Evolutionary conservation across 2,113 vertebrate genomes (phyloP), one percentile per base, ranked within the genome.

Genomic region (Perognathus longimembris): DNA sequence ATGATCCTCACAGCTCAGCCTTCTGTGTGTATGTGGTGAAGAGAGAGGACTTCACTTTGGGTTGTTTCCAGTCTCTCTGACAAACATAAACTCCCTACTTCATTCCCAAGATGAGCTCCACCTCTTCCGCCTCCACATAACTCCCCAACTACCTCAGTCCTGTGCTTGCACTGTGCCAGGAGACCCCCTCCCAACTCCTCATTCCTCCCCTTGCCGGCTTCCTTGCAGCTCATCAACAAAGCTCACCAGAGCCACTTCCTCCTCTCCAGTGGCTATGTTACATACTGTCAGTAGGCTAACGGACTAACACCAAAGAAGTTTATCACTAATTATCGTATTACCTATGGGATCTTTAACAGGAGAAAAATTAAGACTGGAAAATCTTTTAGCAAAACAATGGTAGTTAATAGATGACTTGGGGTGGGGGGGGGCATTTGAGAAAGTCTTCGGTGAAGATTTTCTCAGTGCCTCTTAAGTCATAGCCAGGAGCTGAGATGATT

Each of bases 391-490:
- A n/a, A 94, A 79, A 78, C 10, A 74, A 59, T 59, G 59, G 18
- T 85, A 28, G 71, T 54, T 76, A 76, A 42, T 3, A 78, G 50
- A 9, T 67, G n/a, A 42, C 32, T 81, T 74, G 21, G 12, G n/a
- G n/a, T n/a, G n/a, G n/a, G n/a, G n/a, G n/a, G n/a, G 50, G 15
- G 28, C 24, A 61, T 66, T 87, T 94, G 32, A 28, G 32, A 74
- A 67, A 38, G 64, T 32, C 22, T 77, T 30, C 12, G 50, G 36
- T 9, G 54, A 50, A 18, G 9, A 24, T 79, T 92, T 82, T 50
- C 69, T 92, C 73, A 24, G 66, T 79, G 45, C 38, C 32, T 93
- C 26, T 93, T 21, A 70, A 34, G 34, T 92, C 28, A 76, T 26
- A 40, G 45, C 69, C 30, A 66, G 59, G 67, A 77, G 7, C 59